phyloP scores from a whole-genome alignment of 2,888 invertebrate species.

The Drosophila nigricruria region DNA sequence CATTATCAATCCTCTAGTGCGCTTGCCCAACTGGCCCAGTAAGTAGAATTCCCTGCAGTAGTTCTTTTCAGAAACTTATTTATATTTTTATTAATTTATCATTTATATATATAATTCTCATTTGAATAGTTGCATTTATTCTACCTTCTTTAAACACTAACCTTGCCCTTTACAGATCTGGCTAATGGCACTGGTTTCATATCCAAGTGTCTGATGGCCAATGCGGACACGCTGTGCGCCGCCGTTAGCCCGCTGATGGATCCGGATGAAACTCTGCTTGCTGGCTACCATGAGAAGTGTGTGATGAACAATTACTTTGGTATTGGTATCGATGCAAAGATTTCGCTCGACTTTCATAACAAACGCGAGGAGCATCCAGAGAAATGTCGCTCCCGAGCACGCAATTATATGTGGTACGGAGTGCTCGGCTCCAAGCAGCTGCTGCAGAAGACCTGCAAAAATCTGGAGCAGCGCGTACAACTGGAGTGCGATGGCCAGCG shows the following conservation, averaged over 20 bases:
- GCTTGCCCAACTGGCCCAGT: slow-evolving; percentile 95
- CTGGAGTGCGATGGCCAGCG: slow-evolving; percentile 98
- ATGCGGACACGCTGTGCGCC: slow-evolving; percentile 98
- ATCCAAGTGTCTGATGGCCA: slow-evolving; percentile 97
- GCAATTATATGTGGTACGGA: slow-evolving; percentile 98
- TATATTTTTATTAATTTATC: no score
- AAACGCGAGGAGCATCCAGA: slow-evolving; percentile 99
- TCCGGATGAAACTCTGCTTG: slow-evolving; percentile 93
- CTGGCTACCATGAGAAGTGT: slow-evolving; percentile 96
- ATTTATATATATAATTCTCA: no score
- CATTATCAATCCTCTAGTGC: slow-evolving; percentile 95
- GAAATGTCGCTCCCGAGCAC: slow-evolving; percentile 96
- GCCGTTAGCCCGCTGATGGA: slow-evolving; percentile 98
- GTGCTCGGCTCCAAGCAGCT: slow-evolving; percentile 91
- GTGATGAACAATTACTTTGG: slow-evolving; percentile 99
- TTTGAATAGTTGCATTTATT: no score
- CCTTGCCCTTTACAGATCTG: slow-evolving; percentile 57
- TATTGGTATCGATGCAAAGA: slow-evolving; percentile 99
- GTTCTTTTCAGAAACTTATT: not conserved
- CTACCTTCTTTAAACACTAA: no score
- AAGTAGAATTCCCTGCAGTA: slow-evolving; percentile 74
- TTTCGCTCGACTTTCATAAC: slow-evolving; percentile 97
- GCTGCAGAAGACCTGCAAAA: slow-evolving; percentile 96
- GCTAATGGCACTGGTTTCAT: slow-evolving; percentile 93
- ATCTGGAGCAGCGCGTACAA: slow-evolving; percentile 97